Conservation (phyloP, 1,140 invertebrate genomes). For the Zaprionus capensis region DNA sequence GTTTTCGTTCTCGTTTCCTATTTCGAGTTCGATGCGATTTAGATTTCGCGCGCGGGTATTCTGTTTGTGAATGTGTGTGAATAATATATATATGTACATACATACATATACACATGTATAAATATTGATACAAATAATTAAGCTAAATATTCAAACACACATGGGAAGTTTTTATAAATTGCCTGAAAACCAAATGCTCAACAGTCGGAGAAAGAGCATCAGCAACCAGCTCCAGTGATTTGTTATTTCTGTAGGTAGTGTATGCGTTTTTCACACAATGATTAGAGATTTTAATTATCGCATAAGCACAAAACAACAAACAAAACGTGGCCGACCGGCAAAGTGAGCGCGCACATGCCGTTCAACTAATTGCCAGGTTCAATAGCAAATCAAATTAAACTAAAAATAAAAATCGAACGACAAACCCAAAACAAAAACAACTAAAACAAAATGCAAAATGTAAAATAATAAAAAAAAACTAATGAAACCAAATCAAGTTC, state of each 20-base stretch:
- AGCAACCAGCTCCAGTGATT: slow-evolving; percentile 21
- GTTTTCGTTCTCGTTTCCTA: slow-evolving; percentile 38
- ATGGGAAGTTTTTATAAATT: slow-evolving; percentile 43
- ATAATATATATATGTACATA: slow-evolving; percentile 44
- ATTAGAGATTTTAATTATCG: slow-evolving; percentile 51
- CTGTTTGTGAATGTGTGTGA: slow-evolving; percentile 37
- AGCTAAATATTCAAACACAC: slow-evolving; percentile 35
- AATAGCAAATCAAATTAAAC: slow-evolving; percentile 62
- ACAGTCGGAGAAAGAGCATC: neutral
- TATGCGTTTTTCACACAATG: slow-evolving; percentile 48
- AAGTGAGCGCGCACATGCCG: slow-evolving; percentile 37
- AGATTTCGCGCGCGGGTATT: slow-evolving; percentile 53
- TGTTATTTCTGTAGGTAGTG: slow-evolving; percentile 34
- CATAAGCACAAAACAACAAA: slow-evolving; percentile 34
- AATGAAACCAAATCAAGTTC: slow-evolving; percentile 24
- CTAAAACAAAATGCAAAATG: slow-evolving; percentile 36
- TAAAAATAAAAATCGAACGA: slow-evolving; percentile 62
- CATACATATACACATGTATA: slow-evolving; percentile 38
- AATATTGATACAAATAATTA: slow-evolving; percentile 64
- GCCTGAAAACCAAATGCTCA: slow-evolving; percentile 8
- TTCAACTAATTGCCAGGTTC: slow-evolving; percentile 71
- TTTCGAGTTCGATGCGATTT: slow-evolving; percentile 28
- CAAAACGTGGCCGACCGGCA: slow-evolving; percentile 48
- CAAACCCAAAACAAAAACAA: slow-evolving; percentile 12
- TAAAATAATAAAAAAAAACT: slow-evolving; percentile 13